Conservation (phyloP, 2,797 vertebrate species). For the Aplochiton taeniatus region DNA sequence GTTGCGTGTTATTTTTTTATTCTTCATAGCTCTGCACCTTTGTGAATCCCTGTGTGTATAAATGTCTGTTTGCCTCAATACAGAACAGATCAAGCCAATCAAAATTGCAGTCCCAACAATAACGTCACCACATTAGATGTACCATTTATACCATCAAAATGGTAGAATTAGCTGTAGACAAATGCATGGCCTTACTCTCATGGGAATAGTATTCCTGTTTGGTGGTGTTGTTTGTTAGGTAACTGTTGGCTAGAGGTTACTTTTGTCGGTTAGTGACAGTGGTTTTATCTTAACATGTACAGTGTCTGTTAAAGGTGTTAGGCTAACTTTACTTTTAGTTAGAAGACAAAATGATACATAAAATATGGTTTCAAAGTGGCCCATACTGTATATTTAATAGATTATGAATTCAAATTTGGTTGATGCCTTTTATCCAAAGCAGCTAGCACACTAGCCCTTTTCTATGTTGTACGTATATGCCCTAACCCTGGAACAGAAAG, state of each 20-base stretch:
- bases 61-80: not conserved
- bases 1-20: not conserved
- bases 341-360: not conserved
- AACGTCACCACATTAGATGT: not conserved
- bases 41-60: not conserved
- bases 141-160: not conserved
- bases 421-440: no score
- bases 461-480: no score
- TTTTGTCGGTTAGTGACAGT: not conserved
- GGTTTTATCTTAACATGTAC: not conserved
- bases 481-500: no score
- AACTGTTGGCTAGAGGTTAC: not conserved
- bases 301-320: not conserved
- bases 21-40: not conserved
- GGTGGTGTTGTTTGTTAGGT: not conserved
- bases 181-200: constrained; percentile 4
- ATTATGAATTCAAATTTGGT: no score
- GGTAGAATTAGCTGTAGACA: not conserved
- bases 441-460: no score
- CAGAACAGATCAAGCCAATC: not conserved
- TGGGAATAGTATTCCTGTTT: no score
- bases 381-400: no score
- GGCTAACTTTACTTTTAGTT: not conserved
- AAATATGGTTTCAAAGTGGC: not conserved
- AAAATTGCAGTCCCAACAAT: no score